A percentile compares a stretch with the other conserved stretches of the same genome.
Conservation (phyloP, 92 coral and sea anemone genomes). For the Pocillopora meandrina region DNA sequence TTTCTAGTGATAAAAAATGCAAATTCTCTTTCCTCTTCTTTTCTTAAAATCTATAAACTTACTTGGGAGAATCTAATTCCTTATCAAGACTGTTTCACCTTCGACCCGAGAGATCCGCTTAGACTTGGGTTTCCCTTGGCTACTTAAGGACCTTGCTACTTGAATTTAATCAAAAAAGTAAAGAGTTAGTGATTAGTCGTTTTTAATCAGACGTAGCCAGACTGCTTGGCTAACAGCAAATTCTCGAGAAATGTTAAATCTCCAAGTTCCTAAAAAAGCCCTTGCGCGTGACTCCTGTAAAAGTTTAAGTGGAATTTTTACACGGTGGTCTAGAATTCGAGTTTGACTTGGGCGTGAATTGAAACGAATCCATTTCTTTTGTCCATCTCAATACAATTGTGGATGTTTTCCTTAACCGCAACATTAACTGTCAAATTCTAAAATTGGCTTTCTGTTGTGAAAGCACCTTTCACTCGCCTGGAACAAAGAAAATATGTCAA, state of each 20-base stretch:
- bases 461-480: constrained; percentile 8
- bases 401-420: constrained; percentile 1
- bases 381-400: neutral
- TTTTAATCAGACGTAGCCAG: neutral
- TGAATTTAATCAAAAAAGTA: neutral
- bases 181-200: neutral
- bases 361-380: neutral
- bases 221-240: neutral
- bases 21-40: neutral
- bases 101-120: neutral
- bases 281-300: too few relatives aligned
- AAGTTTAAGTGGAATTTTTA: neutral
- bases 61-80: neutral
- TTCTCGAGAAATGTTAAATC: neutral
- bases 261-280: neutral
- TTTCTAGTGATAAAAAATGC: too few relatives aligned
- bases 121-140: neutral
- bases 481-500: constrained; percentile 13
- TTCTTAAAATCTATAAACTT: neutral
- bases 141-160: neutral
- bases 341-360: constrained; percentile 21
- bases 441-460: constrained; percentile 12
- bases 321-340: constrained; percentile 11
- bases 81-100: neutral
- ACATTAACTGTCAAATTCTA: constrained; percentile 6